phyloP scores from a whole-genome alignment of 2,888 invertebrate species.

The Drosophila emarginata region DNA sequence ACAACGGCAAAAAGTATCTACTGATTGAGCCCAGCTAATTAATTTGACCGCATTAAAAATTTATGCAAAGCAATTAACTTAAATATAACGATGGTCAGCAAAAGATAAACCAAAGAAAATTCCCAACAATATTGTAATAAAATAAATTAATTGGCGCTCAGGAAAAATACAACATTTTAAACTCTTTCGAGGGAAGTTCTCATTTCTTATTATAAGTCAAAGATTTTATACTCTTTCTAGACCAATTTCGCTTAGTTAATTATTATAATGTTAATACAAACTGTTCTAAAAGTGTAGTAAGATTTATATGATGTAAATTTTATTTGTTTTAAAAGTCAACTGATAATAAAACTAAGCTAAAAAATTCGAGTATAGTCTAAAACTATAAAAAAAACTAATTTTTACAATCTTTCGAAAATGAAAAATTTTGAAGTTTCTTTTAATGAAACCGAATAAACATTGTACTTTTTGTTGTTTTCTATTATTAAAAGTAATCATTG shows the following conservation, averaged over 20 bases:
- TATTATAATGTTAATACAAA: no score
- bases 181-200: not conserved
- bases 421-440: no score
- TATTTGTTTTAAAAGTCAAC: no score
- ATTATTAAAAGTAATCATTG: no score
- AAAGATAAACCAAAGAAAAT: conserved; percentile 40
- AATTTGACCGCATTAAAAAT: conserved; percentile 68
- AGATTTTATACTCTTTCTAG: not conserved
- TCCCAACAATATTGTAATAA: conserved; percentile 32
- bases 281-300: no score
- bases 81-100: conserved; percentile 53
- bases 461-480: no score
- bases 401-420: no score
- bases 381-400: no score
- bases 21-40: conserved; percentile 55
- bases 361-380: no score
- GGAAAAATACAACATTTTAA: conserved; percentile 35
- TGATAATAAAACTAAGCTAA: no score
- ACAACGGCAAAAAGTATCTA: conserved; percentile 26
- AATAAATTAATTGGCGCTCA: conserved; percentile 42
- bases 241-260: not conserved
- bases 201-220: not conserved
- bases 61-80: conserved; percentile 68
- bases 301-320: no score
- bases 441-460: no score